Percentiles rank a stretch among this genome's conserved stretches.
phyloP scores from a whole-genome alignment of 1,140 invertebrate genomes.

The Druon quercuslanigerum region DNA sequence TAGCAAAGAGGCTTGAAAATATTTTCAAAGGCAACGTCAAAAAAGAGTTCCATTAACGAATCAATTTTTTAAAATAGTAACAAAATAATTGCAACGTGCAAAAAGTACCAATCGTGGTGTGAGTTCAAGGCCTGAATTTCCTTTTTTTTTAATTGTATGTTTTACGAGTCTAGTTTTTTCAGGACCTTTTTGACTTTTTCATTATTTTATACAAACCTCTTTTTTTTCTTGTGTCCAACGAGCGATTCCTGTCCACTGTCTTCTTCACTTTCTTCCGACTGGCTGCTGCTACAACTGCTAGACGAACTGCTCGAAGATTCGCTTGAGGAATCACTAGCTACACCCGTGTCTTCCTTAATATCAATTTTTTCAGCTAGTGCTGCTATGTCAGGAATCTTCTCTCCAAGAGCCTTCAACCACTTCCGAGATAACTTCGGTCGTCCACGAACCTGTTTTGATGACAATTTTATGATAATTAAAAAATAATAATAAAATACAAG shows the following conservation, averaged over 20 bases:
- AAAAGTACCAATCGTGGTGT: too few relatives aligned
- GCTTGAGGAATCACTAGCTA: slow-evolving; percentile 95
- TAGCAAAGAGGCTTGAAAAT: too few relatives aligned
- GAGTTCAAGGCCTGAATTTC: too few relatives aligned
- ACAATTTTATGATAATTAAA: too few relatives aligned
- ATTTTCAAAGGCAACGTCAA: too few relatives aligned
- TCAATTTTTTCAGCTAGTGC: slow-evolving; percentile 91
- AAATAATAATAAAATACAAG: too few relatives aligned
- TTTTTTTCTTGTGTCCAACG: slow-evolving; percentile 91
- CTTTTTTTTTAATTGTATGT: too few relatives aligned
- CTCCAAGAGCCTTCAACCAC: slow-evolving; percentile 76
- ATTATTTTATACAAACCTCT: slow-evolving; percentile 70
- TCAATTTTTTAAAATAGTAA: too few relatives aligned
- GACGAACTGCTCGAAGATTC: slow-evolving; percentile 91
- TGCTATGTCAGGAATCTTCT: slow-evolving; percentile 89
- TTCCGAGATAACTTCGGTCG: slow-evolving; percentile 93
- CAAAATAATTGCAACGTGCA: too few relatives aligned
- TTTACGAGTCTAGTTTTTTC: too few relatives aligned
- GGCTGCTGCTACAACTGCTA: slow-evolving; percentile 78
- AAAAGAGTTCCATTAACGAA: too few relatives aligned
- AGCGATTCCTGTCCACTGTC: slow-evolving; percentile 92
- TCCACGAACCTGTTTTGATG: slow-evolving; percentile 78
- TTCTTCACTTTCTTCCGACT: slow-evolving; percentile 81
- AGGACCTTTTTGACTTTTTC: neutral
- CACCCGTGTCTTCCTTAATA: slow-evolving; percentile 89